Percentiles rank a stretch among this genome's conserved stretches.
Conservation (phyloP, 1,140 invertebrate genomes). For the Papilio polyxenes region DNA sequence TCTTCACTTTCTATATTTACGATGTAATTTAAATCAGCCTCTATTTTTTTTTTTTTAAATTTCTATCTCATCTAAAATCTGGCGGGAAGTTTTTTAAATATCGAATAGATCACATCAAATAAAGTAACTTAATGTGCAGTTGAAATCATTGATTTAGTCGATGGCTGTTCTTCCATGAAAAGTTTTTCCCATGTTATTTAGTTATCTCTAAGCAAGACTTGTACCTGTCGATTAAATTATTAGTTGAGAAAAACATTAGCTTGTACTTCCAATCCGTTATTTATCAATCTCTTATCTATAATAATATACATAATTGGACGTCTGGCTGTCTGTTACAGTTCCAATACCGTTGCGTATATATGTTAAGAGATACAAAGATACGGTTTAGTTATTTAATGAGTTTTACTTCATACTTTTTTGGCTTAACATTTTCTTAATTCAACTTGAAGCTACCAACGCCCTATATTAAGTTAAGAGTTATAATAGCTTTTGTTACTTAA, state of each 20-base stretch:
- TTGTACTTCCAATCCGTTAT: conserved; percentile 12
- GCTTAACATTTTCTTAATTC: not conserved
- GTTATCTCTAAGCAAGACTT: not conserved
- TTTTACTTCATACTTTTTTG: not conserved
- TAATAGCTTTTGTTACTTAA: too few relatives aligned
- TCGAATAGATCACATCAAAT: not conserved
- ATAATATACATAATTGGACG: conserved; percentile 24
- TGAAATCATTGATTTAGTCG: not conserved
- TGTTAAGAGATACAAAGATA: not conserved
- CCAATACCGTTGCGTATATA: conserved; percentile 13
- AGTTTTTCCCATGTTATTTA: conserved; percentile 10
- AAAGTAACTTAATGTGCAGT: not conserved
- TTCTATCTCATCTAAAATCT: not conserved
- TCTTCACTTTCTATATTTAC: too few relatives aligned
- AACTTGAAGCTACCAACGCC: too few relatives aligned
- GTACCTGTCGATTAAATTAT: not conserved
- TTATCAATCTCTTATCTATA: conserved; percentile 25
- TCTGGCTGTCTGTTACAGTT: conserved; percentile 21
- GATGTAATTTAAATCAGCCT: not conserved
- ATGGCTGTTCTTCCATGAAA: not conserved
- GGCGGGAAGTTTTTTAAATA: not conserved
- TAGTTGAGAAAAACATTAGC: conserved; percentile 14
- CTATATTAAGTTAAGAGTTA: too few relatives aligned
- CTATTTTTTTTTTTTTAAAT: too few relatives aligned
- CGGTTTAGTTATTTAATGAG: not conserved